Base-by-base conservation (phyloP, 2,888 invertebrate species). In the Coleophora deauratella region DNA sequence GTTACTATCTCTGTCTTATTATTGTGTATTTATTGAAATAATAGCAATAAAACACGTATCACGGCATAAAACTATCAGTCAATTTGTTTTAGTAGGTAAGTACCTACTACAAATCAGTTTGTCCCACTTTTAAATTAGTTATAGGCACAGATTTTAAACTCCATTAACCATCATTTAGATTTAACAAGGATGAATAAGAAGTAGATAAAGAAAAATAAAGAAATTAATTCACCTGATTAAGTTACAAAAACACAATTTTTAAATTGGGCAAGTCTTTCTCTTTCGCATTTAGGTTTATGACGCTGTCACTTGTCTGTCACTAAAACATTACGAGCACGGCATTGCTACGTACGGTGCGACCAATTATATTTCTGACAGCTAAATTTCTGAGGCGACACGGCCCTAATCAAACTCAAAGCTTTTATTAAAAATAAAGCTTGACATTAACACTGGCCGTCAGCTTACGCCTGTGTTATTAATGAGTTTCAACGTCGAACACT, bases 301-400 rank as follows among this genome's bases (percentile, higher is more conserved):
- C 62, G 63, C 67, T 58, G 54, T 60, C 67, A 65, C 64, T 68
- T 67, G 73, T 65, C 73, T 62, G 57, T 53, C 62, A 51, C 62
- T n/a, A n/a, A n/a, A n/a, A 21, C 21, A 21, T 21, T 6, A 21
- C 21, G 21, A 21, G 6, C 21, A 21, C n/a, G n/a, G n/a, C n/a
- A n/a, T n/a, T 21, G 21, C 6, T 21, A 21, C 61, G 69, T 68
- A 70, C 68, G 73, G 66, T 71, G 72, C 69, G 74, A 81, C 86
- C 86, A 87, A 87, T 87, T 87, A 87, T 72, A 74, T 64, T 80
- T 81, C 73, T 84, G 87, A 87, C 87, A 87, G 87, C 77, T 85
- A 75, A 86, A 80, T 84, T 81, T 84, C 76, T 72, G 74, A 85
- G 82, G 81, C 84, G 87, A 86, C 86, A 79, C 80, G 81, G 86